Percentiles rank a stretch among this genome's conserved stretches.
phyloP scores from a whole-genome alignment of 1,140 invertebrate genomes.

The Bombus balteatus region DNA sequence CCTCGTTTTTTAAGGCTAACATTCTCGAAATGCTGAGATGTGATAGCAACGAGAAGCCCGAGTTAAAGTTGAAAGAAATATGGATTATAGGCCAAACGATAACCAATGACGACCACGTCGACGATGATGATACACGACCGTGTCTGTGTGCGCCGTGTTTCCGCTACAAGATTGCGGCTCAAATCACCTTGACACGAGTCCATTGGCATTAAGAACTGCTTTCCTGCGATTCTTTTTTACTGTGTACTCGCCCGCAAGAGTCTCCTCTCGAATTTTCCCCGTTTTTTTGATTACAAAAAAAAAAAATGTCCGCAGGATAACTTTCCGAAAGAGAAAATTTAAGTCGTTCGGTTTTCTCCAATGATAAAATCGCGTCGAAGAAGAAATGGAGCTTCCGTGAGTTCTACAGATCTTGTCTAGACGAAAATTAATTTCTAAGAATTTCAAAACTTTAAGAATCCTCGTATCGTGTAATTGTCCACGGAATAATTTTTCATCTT shows the following conservation, averaged over 20 bases:
- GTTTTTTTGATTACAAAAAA: background rate
- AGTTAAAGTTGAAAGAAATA: background rate
- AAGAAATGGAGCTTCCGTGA: too few species aligned
- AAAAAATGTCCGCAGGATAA: too few species aligned
- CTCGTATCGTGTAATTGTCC: too few species aligned
- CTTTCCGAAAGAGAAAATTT: too few species aligned
- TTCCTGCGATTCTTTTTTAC: background rate
- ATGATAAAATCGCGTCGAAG: too few species aligned
- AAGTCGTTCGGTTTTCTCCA: too few species aligned
- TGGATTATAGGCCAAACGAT: constrained; percentile 5
- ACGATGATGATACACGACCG: constrained; percentile 26
- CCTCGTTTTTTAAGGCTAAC: too few species aligned
- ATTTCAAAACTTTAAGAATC: too few species aligned
- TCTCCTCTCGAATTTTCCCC: background rate
- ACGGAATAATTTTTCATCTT: too few species aligned
- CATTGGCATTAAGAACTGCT: constrained; percentile 16
- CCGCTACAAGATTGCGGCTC: constrained; percentile 24
- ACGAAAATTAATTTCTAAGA: too few species aligned
- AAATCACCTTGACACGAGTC: constrained; percentile 37
- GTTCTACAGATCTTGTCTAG: too few species aligned
- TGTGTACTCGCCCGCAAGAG: background rate
- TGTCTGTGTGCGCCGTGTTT: constrained; percentile 29
- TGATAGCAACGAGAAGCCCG: background rate
- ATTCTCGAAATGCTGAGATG: background rate
- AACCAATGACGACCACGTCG: constrained; percentile 22